A percentile compares a stretch with the other conserved stretches of the same genome.
phyloP scores from a whole-genome alignment of 2,113 vertebrate genomes.

The Bubo scandiacus region DNA sequence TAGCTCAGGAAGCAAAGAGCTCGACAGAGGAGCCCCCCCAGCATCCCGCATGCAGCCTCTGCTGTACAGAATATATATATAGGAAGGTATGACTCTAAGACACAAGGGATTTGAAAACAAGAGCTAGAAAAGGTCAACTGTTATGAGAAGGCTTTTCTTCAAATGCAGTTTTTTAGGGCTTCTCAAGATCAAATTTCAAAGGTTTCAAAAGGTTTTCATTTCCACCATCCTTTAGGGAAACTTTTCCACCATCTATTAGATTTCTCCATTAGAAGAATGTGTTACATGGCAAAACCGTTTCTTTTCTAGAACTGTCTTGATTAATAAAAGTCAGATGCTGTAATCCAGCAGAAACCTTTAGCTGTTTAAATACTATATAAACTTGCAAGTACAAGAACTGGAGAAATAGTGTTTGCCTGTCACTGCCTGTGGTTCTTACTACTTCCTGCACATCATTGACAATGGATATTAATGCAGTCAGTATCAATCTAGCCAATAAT shows the following conservation, averaged over 20 bases:
- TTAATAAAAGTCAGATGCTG: neutral
- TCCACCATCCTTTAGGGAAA: slow-evolving; percentile 20
- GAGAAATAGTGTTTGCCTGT: neutral
- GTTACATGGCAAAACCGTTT: neutral
- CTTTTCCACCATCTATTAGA: neutral
- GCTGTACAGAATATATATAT: neutral
- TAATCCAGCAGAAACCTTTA: slow-evolving; percentile 3
- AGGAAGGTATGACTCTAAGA: neutral
- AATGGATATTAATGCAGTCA: neutral
- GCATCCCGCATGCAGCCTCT: neutral
- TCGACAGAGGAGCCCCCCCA: neutral
- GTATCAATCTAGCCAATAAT: neutral
- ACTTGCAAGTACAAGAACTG: neutral
- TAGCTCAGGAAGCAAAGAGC: neutral
- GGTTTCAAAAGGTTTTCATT: slow-evolving; percentile 33
- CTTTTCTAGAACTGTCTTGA: neutral
- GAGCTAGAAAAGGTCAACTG: slow-evolving; percentile 42
- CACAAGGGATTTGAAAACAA: slow-evolving; percentile 23
- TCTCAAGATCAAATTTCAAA: slow-evolving; percentile 34
- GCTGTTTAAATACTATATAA: neutral
- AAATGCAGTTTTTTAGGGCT: slow-evolving; percentile 42
- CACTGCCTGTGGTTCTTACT: neutral
- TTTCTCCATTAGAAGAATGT: slow-evolving; percentile 9
- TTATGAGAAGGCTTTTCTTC: slow-evolving; percentile 51
- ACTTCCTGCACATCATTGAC: neutral